phyloP scores from a whole-genome alignment of 2,113 vertebrate species.

The Burhinus bistriatus region DNA sequence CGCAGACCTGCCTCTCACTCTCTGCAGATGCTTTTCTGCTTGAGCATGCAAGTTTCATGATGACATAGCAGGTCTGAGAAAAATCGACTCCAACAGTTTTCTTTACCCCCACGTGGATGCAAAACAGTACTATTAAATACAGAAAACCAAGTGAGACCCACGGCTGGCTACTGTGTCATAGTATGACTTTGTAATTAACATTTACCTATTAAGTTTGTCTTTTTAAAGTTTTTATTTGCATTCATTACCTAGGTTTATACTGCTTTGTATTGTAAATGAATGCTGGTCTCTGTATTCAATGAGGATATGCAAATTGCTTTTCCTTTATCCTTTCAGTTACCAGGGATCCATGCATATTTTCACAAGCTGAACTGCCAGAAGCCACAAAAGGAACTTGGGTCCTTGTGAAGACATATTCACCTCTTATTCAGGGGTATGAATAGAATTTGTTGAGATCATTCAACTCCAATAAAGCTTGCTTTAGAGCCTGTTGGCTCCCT shows the following conservation, averaged over 20 bases:
- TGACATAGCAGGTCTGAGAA: not conserved
- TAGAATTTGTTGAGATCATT: not conserved
- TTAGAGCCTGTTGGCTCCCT: not conserved
- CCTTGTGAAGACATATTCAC: constrained; percentile 23
- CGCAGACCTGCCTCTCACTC: not conserved
- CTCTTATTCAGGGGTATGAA: not conserved
- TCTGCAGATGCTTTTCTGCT: not conserved
- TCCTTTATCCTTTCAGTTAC: constrained; percentile 40
- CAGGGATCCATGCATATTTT: constrained; percentile 11
- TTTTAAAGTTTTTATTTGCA: constrained; percentile 56
- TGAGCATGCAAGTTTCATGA: not conserved
- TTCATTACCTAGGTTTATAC: constrained; percentile 25
- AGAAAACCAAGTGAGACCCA: not conserved
- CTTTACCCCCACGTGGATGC: not conserved
- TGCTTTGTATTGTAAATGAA: constrained; percentile 57
- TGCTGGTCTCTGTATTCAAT: constrained; percentile 30
- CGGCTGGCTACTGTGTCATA: not conserved
- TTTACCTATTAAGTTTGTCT: constrained; percentile 33
- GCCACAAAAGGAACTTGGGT: not conserved
- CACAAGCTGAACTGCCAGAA: constrained; percentile 40
- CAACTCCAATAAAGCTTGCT: not conserved
- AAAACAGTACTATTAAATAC: constrained; percentile 13
- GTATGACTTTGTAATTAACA: constrained; percentile 58
- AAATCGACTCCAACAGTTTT: not conserved
- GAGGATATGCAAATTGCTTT: constrained; percentile 48